phyloP scores from a whole-genome alignment of 2,797 vertebrate genomes.

The Galagoides demidoff region DNA sequence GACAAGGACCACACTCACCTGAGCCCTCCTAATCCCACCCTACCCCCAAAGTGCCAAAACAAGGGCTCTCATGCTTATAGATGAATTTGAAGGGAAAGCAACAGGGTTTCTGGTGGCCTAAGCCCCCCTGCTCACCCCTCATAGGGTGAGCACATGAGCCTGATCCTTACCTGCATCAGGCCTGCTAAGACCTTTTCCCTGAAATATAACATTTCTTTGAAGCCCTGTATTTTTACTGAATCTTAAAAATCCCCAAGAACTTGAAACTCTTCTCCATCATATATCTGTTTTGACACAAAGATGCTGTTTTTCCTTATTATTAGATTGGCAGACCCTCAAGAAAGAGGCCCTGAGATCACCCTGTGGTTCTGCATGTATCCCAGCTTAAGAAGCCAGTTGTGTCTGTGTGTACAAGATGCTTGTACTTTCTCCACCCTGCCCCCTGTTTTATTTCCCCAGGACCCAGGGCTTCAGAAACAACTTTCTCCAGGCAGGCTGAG shows the following conservation, averaged over 20 bases:
- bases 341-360: conserved; percentile 4
- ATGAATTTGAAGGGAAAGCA: background rate
- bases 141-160: background rate
- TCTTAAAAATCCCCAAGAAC: conserved; percentile 9
- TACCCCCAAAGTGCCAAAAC: background rate
- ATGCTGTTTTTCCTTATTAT: conserved; percentile 35
- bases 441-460: background rate
- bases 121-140: no score
- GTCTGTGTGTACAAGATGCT: background rate
- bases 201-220: conserved; percentile 13
- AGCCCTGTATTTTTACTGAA: conserved; percentile 23
- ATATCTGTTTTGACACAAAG: conserved; percentile 41
- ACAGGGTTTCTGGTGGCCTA: background rate
- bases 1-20: background rate
- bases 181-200: background rate
- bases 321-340: conserved; percentile 20
- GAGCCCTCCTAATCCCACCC: background rate
- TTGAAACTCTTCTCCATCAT: background rate
- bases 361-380: background rate
- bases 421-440: background rate
- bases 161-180: background rate
- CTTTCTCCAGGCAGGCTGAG: background rate
- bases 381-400: background rate
- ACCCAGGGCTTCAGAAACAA: conserved; percentile 26
- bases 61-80: background rate